Percentiles rank a stretch among this genome's conserved stretches.
Conservation (phyloP, 2,888 invertebrate genomes). For the Platycheirus rosarum region DNA sequence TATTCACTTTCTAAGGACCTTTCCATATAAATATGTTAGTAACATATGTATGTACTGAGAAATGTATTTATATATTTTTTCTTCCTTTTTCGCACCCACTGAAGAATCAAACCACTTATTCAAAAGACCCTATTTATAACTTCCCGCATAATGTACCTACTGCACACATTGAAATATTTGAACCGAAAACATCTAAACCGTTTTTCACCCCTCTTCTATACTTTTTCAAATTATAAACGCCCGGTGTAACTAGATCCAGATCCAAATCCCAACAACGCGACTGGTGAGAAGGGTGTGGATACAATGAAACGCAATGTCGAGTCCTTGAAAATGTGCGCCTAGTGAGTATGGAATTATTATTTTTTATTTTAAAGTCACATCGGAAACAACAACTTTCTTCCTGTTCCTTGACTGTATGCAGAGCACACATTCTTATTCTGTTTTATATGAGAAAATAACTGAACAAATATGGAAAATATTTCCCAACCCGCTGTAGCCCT, state of each 20-base stretch:
- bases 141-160: conserved; percentile 28
- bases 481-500: neutral
- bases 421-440: conserved; percentile 10
- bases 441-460: conserved; percentile 31
- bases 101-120: neutral
- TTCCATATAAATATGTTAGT: too few species aligned
- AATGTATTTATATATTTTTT: too few species aligned
- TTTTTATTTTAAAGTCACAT: conserved; percentile 31
- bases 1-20: too few species aligned
- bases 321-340: conserved; percentile 63
- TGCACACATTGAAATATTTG: conserved; percentile 17
- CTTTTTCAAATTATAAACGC: conserved; percentile 43
- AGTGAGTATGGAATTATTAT: conserved; percentile 4
- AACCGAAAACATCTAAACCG: conserved; percentile 62
- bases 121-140: conserved; percentile 44
- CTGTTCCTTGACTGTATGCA: conserved; percentile 12
- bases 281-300: neutral
- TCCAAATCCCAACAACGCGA: conserved; percentile 36
- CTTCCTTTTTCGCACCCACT: neutral
- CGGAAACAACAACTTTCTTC: conserved; percentile 62
- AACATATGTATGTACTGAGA: too few species aligned
- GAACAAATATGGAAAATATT: conserved; percentile 67
- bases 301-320: conserved; percentile 67
- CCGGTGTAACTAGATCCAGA: conserved; percentile 54
- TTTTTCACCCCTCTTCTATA: conserved; percentile 25